Evolutionary conservation across 2,113 vertebrate species (phyloP).

Genomic region (Heterocephalus glaber): DNA sequence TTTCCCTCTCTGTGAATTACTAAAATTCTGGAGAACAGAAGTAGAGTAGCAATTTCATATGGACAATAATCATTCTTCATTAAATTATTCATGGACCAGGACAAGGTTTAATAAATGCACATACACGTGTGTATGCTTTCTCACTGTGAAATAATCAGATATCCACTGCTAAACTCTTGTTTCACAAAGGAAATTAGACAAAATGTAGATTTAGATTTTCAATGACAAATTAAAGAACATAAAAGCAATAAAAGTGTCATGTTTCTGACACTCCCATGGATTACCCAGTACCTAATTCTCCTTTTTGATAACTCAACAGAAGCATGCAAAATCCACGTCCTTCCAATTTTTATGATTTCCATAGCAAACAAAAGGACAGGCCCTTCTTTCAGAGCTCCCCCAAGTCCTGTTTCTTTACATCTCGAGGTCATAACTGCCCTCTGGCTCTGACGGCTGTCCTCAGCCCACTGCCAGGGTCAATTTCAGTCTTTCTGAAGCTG

Average conservation of each 20-base stretch:
- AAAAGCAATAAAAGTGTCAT: not conserved
- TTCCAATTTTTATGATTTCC: conserved; percentile 42
- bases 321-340: not conserved
- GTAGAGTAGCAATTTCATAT: not conserved
- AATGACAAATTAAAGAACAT: not conserved
- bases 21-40: not conserved
- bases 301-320: not conserved
- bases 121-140: not conserved
- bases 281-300: not conserved
- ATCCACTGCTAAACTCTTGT: not conserved
- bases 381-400: conserved; percentile 2
- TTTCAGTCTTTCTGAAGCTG: not conserved
- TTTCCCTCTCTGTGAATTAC: not conserved
- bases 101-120: not conserved
- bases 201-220: not conserved
- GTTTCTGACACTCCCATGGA: not conserved
- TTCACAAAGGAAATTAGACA: not conserved
- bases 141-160: not conserved
- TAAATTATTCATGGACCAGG: not conserved
- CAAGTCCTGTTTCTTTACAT: conserved; percentile 22
- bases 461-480: not conserved
- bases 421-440: conserved; percentile 34
- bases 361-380: not conserved
- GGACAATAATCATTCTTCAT: not conserved
- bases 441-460: not conserved